Evolutionary conservation across 2,888 invertebrate species (phyloP).

Genomic region (Theristus sp.): DNA sequence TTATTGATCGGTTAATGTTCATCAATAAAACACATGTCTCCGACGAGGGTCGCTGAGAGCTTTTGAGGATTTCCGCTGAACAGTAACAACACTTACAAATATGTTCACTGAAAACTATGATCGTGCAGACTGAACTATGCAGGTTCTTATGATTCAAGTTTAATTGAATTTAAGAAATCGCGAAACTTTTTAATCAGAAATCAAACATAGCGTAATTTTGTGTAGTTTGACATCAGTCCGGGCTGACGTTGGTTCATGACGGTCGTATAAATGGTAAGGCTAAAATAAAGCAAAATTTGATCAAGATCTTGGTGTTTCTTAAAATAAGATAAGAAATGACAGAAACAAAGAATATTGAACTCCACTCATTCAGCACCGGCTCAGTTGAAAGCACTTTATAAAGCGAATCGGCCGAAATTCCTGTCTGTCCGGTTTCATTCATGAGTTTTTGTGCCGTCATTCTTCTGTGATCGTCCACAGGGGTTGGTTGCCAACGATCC

Average conservation of each 20-base stretch:
- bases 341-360: background rate
- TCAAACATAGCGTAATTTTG: too few relatives aligned
- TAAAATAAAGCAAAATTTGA: background rate
- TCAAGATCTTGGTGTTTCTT: background rate
- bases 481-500: background rate
- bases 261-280: background rate
- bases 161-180: too few relatives aligned
- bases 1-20: background rate
- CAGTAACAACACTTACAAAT: too few relatives aligned
- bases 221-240: background rate
- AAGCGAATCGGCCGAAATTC: background rate
- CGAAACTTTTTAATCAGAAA: too few relatives aligned
- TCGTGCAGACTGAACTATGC: too few relatives aligned
- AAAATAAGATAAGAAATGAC: background rate
- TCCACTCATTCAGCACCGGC: background rate
- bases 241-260: background rate
- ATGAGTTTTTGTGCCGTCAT: background rate
- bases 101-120: too few relatives aligned
- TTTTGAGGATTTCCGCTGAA: too few relatives aligned
- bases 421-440: background rate
- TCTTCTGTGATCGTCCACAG: background rate
- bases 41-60: background rate
- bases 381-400: background rate
- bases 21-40: background rate
- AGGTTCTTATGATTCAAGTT: too few relatives aligned